Base-by-base conservation (phyloP, 2,888 invertebrate genomes). In the Athalia circularis region DNA sequence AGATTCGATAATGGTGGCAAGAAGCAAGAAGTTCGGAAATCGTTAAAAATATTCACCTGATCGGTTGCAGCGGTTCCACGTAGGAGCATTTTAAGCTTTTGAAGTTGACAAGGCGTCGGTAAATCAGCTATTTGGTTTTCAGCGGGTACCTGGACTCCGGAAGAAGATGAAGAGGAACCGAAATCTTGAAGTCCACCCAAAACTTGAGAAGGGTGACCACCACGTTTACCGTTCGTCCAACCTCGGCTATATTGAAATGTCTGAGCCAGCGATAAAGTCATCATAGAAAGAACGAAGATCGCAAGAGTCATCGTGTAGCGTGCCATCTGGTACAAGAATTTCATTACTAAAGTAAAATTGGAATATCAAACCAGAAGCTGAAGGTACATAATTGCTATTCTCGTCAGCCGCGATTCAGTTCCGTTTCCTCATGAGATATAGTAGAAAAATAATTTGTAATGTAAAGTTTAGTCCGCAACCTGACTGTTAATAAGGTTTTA, bases 161-260 rank as follows among this genome's bases (percentile, higher is more conserved):
- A 29, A 57, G 62, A 57, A 74, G 57, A 65, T 52, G 48, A n/a
- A 74, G 57, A 65, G 62, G 48, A n/a, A 5, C 61, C 65, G 15
- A 75, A 72, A 13, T 79, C 57, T 80, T 75, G 80, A 80, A 80
- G 82, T 67, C 81, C 78, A 61, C 87, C 87, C 76, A 59, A 54
- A 13, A 45, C 70, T 67, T 59, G 48, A n/a, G 15, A 57, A 74
- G 43, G 79, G 29, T 45, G 79, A 65, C 48, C 83, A n/a, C 87
- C 84, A 0, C 94, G 90, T 85, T 95, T 94, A 43, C 95, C 95
- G 85, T 95, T 95, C 80, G 94, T 95, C 95, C 95, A 95, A 5
- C 95, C 95, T 0, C 94, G 91, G 61, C 95, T 95, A 89, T 95
- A 95, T 86, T 95, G 95, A 91, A 95, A 95, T 5, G 95, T 95